Evolutionary conservation across 2,888 invertebrate species (phyloP).

Genomic region (Hirtodrosophila alboralis): DNA sequence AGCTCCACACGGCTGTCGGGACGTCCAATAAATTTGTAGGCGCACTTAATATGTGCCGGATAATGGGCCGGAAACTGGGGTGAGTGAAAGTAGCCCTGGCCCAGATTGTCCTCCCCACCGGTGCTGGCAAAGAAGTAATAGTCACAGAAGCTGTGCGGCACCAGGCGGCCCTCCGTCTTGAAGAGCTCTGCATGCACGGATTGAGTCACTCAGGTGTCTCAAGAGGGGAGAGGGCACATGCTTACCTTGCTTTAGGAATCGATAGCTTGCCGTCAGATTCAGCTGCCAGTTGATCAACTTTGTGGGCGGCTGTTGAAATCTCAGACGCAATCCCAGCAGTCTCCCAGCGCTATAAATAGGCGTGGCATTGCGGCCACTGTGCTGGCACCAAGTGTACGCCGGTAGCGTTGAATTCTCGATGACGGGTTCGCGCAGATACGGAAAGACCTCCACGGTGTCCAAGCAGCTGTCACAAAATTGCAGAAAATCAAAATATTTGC

Average conservation of each 20-base stretch:
- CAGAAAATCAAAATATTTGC: slow-evolving; percentile 14
- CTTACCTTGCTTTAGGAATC: slow-evolving; percentile 81
- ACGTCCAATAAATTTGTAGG: slow-evolving; percentile 94
- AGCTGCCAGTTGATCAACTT: slow-evolving; percentile 53
- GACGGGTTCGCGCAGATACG: slow-evolving; percentile 83
- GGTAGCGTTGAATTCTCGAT: slow-evolving; percentile 82
- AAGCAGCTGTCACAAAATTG: slow-evolving; percentile 79
- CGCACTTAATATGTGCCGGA: slow-evolving; percentile 95
- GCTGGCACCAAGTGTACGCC: slow-evolving; percentile 82
- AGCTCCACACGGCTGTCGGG: slow-evolving; percentile 87
- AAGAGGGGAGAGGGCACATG: slow-evolving; percentile 3
- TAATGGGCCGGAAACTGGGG: slow-evolving; percentile 98
- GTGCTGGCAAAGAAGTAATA: slow-evolving; percentile 91
- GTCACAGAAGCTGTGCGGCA: slow-evolving; percentile 92
- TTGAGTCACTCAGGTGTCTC: neutral
- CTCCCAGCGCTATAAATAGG: slow-evolving; percentile 81
- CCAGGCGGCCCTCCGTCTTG: slow-evolving; percentile 91
- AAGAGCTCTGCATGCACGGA: slow-evolving; percentile 88
- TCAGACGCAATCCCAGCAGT: slow-evolving; percentile 77
- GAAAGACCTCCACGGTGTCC: slow-evolving; percentile 84
- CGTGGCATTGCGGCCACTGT: slow-evolving; percentile 66
- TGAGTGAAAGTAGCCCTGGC: slow-evolving; percentile 91
- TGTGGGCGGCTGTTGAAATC: slow-evolving; percentile 68
- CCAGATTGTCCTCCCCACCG: slow-evolving; percentile 47
- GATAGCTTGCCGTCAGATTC: slow-evolving; percentile 78